A percentile compares a stretch with the other conserved stretches of the same genome.
These are phyloP conservation scores for Eufriesea mexicana DNA, from an alignment of 1,140 invertebrate species.

Conservation along the genomic window DNA sequence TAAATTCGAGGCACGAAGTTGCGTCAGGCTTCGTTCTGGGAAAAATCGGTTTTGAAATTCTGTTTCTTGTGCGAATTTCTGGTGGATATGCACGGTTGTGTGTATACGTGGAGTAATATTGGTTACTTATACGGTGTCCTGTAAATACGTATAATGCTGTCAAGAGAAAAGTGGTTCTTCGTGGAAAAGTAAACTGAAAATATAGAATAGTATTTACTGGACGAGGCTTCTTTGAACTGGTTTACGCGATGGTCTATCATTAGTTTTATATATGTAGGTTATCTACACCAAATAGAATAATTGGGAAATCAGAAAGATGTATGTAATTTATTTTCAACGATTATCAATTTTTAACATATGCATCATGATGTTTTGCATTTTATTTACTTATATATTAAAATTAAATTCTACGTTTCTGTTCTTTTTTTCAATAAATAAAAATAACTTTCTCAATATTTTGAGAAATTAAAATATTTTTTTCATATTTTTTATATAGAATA, in stretches of 20 bases:
- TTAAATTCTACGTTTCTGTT: too few relatives aligned
- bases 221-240: background rate
- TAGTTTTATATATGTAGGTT: too few relatives aligned
- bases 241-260: background rate
- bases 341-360: too few relatives aligned
- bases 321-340: too few relatives aligned
- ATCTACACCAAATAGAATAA: too few relatives aligned
- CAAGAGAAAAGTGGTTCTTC: background rate
- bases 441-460: too few relatives aligned
- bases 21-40: background rate
- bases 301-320: too few relatives aligned
- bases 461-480: too few relatives aligned
- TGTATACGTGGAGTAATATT: background rate
- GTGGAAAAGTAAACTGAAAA: background rate
- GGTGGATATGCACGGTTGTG: background rate
- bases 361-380: too few relatives aligned
- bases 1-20: background rate
- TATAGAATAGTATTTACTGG: background rate
- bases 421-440: too few relatives aligned
- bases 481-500: too few relatives aligned
- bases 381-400: too few relatives aligned
- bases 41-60: background rate
- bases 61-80: background rate
- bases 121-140: background rate
- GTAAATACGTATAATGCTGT: background rate